Evolutionary conservation across 2,113 vertebrate species (phyloP).

Genomic region (Clarias batrachus): DNA sequence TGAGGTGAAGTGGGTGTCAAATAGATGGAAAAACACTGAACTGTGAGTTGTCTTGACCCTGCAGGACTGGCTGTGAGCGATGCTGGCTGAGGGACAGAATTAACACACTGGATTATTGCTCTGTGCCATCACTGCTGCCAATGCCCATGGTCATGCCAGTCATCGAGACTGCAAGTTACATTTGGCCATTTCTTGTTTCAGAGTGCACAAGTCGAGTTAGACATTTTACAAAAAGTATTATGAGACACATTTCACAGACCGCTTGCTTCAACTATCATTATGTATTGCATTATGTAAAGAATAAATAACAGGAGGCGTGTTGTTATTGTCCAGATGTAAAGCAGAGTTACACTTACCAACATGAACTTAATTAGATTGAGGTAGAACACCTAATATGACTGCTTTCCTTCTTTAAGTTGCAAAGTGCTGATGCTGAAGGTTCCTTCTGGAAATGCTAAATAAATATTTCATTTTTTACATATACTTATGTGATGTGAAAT

Average conservation of each 20-base stretch:
- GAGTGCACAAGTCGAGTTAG: not conserved
- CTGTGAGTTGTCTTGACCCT: slow-evolving; percentile 16
- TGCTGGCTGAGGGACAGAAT: slow-evolving; percentile 28
- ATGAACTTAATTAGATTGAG: not conserved
- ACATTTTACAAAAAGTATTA: not conserved
- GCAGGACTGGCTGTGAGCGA: slow-evolving; percentile 32
- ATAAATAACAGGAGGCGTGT: not conserved
- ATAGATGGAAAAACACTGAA: slow-evolving; percentile 17
- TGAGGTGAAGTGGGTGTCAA: slow-evolving; percentile 8
- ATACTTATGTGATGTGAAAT: not conserved
- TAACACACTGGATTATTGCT: slow-evolving; percentile 2
- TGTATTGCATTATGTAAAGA: not conserved
- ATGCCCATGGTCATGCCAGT: slow-evolving; percentile 29
- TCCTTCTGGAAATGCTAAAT: not conserved
- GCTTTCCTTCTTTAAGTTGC: not conserved
- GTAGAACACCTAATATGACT: not conserved
- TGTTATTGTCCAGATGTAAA: not conserved
- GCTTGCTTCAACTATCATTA: not conserved
- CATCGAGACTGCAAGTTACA: slow-evolving; percentile 8
- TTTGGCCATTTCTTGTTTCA: not conserved
- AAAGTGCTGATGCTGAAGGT: not conserved
- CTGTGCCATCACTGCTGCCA: not conserved
- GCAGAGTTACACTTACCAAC: not conserved
- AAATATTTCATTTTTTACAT: not conserved
- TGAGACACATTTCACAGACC: too few relatives aligned